A percentile compares a stretch with the other conserved stretches of the same genome.
Evolutionary conservation across 2,797 vertebrate genomes (phyloP).

Genomic region (Craterocephalus amniculus): DNA sequence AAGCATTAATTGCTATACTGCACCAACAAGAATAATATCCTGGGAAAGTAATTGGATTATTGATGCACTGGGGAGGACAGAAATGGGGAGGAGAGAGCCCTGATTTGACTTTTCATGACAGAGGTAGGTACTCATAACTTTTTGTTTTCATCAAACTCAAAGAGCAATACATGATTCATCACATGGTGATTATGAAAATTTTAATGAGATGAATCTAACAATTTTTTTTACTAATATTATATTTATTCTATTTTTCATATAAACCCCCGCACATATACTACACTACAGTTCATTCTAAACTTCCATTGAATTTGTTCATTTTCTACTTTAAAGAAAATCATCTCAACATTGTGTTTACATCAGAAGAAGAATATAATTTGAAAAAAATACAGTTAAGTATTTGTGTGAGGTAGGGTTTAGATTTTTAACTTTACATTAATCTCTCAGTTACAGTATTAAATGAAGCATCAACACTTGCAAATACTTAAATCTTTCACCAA

Average conservation of each 20-base stretch:
- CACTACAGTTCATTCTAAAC: not conserved
- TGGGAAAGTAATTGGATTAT: conserved; percentile 60
- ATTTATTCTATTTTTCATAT: not conserved
- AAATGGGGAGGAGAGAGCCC: conserved; percentile 59
- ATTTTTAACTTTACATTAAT: not conserved
- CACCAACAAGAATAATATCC: conserved; percentile 53
- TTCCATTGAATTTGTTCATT: not conserved
- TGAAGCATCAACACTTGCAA: not conserved
- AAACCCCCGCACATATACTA: not conserved
- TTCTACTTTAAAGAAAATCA: not conserved
- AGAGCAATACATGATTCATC: conserved; percentile 1
- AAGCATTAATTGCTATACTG: conserved; percentile 49
- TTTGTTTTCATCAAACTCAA: conserved; percentile 12
- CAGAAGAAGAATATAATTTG: no score
- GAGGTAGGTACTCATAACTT: conserved; percentile 56
- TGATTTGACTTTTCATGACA: conserved; percentile 57
- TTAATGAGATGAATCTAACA: not conserved
- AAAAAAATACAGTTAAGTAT: no score
- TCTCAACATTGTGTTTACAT: not conserved
- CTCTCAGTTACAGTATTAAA: not conserved
- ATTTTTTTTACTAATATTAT: conserved; percentile 7
- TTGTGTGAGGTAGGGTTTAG: no score
- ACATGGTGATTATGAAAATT: conserved; percentile 18
- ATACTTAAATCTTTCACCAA: not conserved
- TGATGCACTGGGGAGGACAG: conserved; percentile 51